Evolutionary conservation across 1,140 invertebrate genomes (phyloP), one percentile per base, ranked within the genome.

Genomic region (Drosophila trapezifrons): DNA sequence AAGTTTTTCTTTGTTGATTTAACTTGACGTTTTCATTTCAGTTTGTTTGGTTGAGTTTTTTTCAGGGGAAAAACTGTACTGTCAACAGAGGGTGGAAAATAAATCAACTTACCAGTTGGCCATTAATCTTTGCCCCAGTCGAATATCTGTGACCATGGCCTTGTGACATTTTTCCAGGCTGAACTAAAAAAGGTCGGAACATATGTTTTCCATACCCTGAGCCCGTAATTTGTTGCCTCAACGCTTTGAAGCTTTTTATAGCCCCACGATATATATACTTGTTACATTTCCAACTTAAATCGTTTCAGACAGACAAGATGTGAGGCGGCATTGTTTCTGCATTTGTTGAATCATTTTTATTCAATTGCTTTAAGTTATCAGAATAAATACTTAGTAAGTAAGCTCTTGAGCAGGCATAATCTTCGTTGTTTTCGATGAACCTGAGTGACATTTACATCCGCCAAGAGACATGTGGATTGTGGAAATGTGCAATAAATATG

Each of bases 301-400:
- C 20, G 32, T 27, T 27, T 27, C 10, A n/a, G 12, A 4, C 7
- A 37, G 35, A 69, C 2, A 69, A 40, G 22, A 0, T n/a, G 3
- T 5, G 18, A 38, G 7, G 37, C 22, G 4, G 13, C 1, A 35
- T 46, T 49, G 52, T 32, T 38, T 63, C 72, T 90, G 62, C 65
- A 74, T 87, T 87, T 89, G 66, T 71, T 87, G 83, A 87, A 87
- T 89, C 47, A 71, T 90, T 85, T 89, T 89, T 90, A 90, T 89
- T 90, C 85, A 85, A 89, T 90, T 85, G 85, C 80, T 83, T 83
- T 77, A 87, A 83, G 81, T 83, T 86, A 74, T 87, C 17, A 17
- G 69, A 87, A 89, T 87, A 87, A 87, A 89, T 90, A 90, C 85
- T 75, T 85, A 89, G 60, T 80, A 73, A 73, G 54, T 83, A 83